phyloP scores from a whole-genome alignment of 2,888 invertebrate species.

The Beris chalybata region DNA sequence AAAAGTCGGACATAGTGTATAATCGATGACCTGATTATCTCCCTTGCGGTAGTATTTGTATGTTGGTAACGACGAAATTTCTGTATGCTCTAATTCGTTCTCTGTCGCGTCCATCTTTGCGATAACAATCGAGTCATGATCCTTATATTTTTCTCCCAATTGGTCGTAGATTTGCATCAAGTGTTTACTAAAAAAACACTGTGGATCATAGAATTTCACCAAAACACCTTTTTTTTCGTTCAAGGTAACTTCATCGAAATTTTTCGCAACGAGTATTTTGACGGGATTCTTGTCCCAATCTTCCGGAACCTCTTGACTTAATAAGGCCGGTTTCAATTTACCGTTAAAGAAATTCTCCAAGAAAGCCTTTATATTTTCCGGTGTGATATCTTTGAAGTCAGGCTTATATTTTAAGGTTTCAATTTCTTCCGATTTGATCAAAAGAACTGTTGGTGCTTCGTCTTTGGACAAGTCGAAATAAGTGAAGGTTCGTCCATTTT shows the following conservation, averaged over 20 bases:
- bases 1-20: conserved; percentile 92
- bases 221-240: conserved; percentile 88
- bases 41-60: conserved; percentile 92
- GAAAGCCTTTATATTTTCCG: conserved; percentile 64
- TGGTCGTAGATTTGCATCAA: conserved; percentile 95
- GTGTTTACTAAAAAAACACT: conserved; percentile 99
- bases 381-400: conserved; percentile 54
- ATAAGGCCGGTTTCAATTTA: conserved; percentile 91
- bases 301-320: conserved; percentile 90
- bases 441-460: conserved; percentile 85
- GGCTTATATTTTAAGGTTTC: conserved; percentile 99
- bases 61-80: conserved; percentile 93
- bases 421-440: conserved; percentile 94
- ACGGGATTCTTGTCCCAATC: conserved; percentile 98
- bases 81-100: conserved; percentile 96
- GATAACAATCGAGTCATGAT: conserved; percentile 79
- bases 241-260: conserved; percentile 91
- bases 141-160: conserved; percentile 90
- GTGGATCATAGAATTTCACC: conserved; percentile 99
- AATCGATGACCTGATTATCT: conserved; percentile 86
- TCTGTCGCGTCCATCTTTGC: conserved; percentile 99
- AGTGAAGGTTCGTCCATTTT: conserved; percentile 95
- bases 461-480: conserved; percentile 98
- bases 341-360: conserved; percentile 88
- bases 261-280: conserved; percentile 88